Evolutionary conservation across 1,140 invertebrate species (phyloP), one percentile per base, ranked within the genome.

Genomic region (Panonychus citri): DNA sequence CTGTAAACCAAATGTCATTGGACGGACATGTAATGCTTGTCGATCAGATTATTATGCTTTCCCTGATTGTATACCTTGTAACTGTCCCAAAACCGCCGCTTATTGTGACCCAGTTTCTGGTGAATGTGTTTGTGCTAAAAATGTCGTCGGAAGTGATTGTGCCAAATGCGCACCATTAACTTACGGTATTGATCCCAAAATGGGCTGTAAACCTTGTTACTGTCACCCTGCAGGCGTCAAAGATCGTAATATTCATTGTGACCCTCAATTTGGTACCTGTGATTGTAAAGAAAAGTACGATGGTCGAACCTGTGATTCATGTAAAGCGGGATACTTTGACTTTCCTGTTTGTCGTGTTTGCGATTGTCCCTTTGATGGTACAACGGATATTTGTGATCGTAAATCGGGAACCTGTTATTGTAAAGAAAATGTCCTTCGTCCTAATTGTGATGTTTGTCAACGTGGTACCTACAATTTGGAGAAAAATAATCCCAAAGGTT

Each of bases 171-270:
- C 81, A 48, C 73, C 77, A 0, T 79, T 82, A 27, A 95, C 91
- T 0, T 98, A 88, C 66, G 93, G 90, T 10, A 96, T 84, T 70
- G 84, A 98, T 74, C 78, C 82, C 25, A 79, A 93, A 8, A 83
- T 90, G 64, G 94, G 94, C 5, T 99, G 94, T 69, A 85, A 91
- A 68, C 82, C 86, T 53, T 98, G 94, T 67, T 81, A 81, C 58
- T 98, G 94, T 69, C 78, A 85, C 59, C 76, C 76, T 3, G 65
- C 80, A 24, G 94, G 93, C 48, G 85, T 93, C 0, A 63, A 77
- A 0, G 71, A 76, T 61, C 78, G 43, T 46, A 75, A 85, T 60
- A 65, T 85, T 4, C 85, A 93, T 64, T 98, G 94, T 69, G 83
- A 97, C 65, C 70, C 85, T 1, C 69, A 78, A 12, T 85, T 76